phyloP scores from a whole-genome alignment of 2,797 vertebrate genomes.

The Arnoldichthys spilopterus region DNA sequence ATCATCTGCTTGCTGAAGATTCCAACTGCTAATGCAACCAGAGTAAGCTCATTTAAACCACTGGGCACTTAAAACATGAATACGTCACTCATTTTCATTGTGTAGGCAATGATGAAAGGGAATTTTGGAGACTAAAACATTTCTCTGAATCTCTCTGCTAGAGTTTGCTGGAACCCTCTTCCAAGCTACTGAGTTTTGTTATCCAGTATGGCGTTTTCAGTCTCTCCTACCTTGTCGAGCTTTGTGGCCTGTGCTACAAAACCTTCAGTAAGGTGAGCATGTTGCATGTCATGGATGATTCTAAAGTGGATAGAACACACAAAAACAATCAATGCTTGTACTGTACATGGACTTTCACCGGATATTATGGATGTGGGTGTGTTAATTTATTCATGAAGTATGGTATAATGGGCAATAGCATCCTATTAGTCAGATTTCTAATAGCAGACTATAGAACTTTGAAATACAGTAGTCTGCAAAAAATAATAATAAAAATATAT shows the following conservation, averaged over 20 bases:
- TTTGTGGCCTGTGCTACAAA: slow-evolving; percentile 96
- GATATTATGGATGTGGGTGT: slow-evolving; percentile 4
- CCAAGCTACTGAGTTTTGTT: slow-evolving; percentile 95
- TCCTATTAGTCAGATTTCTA: too few species aligned
- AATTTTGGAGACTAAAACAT: neutral
- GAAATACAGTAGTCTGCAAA: too few species aligned
- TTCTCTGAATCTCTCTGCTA: slow-evolving; percentile 57
- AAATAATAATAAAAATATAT: too few species aligned
- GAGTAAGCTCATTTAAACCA: slow-evolving; percentile 79
- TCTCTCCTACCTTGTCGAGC: slow-evolving; percentile 92
- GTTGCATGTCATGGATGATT: slow-evolving; percentile 2
- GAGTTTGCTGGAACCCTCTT: slow-evolving; percentile 97
- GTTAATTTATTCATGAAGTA: slow-evolving; percentile 31
- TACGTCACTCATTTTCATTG: neutral
- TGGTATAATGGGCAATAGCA: slow-evolving; percentile 2
- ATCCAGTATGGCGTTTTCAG: slow-evolving; percentile 97
- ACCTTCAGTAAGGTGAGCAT: slow-evolving; percentile 93
- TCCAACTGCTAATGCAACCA: slow-evolving; percentile 90
- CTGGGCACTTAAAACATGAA: neutral
- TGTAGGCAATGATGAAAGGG: neutral
- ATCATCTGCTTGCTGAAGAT: slow-evolving; percentile 99
- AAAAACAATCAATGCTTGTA: slow-evolving; percentile 7
- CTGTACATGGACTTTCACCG: neutral
- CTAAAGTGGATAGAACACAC: neutral
- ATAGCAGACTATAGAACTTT: too few species aligned